These are phyloP conservation scores for Bimastos eiseni DNA, from an alignment of 2,888 invertebrate species.

Conservation along the genomic window DNA sequence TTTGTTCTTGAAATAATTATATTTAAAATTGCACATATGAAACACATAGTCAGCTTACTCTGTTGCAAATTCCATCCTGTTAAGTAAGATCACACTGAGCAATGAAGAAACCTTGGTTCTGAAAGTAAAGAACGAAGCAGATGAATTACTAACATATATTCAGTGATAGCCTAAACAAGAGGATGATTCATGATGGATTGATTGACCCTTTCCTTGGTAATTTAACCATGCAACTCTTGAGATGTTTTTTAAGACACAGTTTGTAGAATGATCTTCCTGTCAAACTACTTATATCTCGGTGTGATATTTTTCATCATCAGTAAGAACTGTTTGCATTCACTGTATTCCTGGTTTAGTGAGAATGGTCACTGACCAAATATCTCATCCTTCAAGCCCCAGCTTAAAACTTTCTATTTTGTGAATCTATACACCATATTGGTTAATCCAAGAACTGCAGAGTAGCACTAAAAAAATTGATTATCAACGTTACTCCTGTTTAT, in stretches of 20 bases:
- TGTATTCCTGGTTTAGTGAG: too few species aligned
- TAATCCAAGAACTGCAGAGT: too few species aligned
- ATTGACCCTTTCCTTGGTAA: background rate
- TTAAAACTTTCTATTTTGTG: too few species aligned
- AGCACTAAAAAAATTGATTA: too few species aligned
- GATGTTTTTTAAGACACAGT: background rate
- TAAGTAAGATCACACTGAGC: conserved; percentile 61
- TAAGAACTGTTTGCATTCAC: too few species aligned
- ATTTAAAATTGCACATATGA: conserved; percentile 13
- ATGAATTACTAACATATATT: too few species aligned
- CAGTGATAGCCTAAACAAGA: background rate
- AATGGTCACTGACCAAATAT: too few species aligned
- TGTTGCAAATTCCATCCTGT: conserved; percentile 64
- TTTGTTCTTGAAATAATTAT: background rate
- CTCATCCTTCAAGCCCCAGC: too few species aligned
- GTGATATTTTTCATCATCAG: too few species aligned
- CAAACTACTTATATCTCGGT: background rate
- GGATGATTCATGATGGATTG: background rate
- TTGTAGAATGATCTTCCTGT: background rate
- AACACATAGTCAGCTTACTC: conserved; percentile 50
- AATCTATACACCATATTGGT: too few species aligned
- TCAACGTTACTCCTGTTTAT: too few species aligned
- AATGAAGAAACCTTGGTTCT: conserved; percentile 62
- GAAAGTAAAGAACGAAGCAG: conserved; percentile 23
- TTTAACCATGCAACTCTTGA: background rate